Evolutionary conservation across 1,140 invertebrate genomes (phyloP).

Genomic region (Chrysoperla carnea): DNA sequence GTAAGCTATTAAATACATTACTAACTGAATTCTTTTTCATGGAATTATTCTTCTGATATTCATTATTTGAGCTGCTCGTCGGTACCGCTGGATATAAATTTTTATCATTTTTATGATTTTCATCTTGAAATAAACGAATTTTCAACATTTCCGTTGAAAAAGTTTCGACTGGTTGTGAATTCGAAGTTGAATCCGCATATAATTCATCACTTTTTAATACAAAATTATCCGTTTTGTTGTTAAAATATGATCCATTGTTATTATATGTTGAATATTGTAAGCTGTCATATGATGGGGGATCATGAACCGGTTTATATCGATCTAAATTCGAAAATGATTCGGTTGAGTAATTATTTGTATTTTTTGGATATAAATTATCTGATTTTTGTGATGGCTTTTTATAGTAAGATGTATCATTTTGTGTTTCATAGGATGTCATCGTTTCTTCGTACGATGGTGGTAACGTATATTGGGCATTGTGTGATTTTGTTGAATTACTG

Average conservation of each 20-base stretch:
- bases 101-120: neutral
- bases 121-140: neutral
- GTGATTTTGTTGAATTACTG: neutral
- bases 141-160: neutral
- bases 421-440: too few relatives aligned
- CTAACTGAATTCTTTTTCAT: conserved; percentile 28
- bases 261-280: too few relatives aligned
- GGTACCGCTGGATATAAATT: neutral
- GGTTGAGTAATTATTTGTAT: too few relatives aligned
- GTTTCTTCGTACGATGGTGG: too few relatives aligned
- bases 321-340: too few relatives aligned
- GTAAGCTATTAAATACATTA: conserved; percentile 43
- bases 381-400: too few relatives aligned
- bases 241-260: too few relatives aligned
- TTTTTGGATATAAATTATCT: too few relatives aligned
- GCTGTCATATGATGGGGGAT: too few relatives aligned
- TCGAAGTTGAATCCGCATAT: neutral
- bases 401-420: too few relatives aligned
- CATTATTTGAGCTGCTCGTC: conserved; percentile 8
- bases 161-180: neutral
- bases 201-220: neutral
- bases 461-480: neutral
- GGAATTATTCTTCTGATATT: too few relatives aligned
- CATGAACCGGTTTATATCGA: too few relatives aligned
- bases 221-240: neutral